Evolutionary conservation across 2,113 vertebrate species (phyloP).

Genomic region (Scomber colias): DNA sequence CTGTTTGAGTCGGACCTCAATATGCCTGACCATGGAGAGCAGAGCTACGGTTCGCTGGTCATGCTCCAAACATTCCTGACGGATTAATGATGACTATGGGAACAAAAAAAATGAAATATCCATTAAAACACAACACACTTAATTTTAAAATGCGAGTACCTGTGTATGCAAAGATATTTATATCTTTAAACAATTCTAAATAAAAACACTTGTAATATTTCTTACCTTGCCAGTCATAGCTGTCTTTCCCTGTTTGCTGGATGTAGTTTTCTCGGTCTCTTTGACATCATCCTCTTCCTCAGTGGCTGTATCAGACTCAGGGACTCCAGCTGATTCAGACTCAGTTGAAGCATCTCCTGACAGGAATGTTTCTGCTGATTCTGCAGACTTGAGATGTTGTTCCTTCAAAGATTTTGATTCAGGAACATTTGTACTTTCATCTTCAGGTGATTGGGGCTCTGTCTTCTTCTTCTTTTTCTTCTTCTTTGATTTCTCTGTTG

Average conservation of each 20-base stretch:
- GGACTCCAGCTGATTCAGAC: constrained; percentile 45
- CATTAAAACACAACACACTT: background rate
- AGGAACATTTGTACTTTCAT: background rate
- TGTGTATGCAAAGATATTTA: too few relatives aligned
- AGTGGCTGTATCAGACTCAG: constrained; percentile 40
- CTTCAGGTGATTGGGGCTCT: constrained; percentile 8
- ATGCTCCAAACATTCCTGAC: constrained; percentile 91
- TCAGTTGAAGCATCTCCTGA: constrained; percentile 48
- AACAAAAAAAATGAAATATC: background rate
- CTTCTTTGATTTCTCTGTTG: constrained; percentile 20
- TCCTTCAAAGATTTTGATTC: constrained; percentile 18
- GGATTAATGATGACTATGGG: constrained; percentile 85
- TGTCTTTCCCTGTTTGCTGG: constrained; percentile 18
- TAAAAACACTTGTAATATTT: background rate
- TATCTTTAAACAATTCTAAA: background rate
- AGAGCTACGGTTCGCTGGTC: constrained; percentile 91
- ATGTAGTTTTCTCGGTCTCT: background rate
- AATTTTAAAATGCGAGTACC: too few relatives aligned
- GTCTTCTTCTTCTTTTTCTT: constrained; percentile 49
- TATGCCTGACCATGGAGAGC: constrained; percentile 91
- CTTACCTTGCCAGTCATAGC: constrained; percentile 71
- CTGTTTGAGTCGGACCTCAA: constrained; percentile 91
- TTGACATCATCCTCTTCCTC: constrained; percentile 46
- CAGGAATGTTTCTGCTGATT: background rate
- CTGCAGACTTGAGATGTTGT: constrained; percentile 21